A percentile compares a stretch with the other conserved stretches of the same genome.
Evolutionary conservation across 2,797 vertebrate genomes (phyloP).

Genomic region (Numenius phaeopus): DNA sequence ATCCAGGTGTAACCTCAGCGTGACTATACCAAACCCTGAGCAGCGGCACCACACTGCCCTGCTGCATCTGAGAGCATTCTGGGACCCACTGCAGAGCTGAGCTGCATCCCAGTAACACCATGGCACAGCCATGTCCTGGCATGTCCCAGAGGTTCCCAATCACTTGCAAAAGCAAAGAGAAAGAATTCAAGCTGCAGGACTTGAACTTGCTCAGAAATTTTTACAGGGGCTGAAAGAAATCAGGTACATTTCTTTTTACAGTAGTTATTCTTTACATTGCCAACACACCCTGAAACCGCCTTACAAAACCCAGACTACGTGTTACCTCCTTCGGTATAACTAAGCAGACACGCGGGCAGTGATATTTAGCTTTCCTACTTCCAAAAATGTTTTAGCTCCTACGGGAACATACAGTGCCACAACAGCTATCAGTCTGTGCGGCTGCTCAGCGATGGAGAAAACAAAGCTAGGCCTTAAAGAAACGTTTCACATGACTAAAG

Average conservation of each 20-base stretch:
- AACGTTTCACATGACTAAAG: not conserved
- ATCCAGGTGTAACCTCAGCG: not conserved
- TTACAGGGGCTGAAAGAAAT: not conserved
- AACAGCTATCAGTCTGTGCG: not conserved
- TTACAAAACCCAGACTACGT: not conserved
- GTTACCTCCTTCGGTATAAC: rapidly evolving
- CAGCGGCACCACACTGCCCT: not conserved
- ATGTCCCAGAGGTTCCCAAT: not conserved
- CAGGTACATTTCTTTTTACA: not conserved
- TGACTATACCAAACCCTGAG: not conserved
- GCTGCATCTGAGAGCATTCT: not conserved
- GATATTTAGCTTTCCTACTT: not conserved
- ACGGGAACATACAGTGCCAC: not conserved
- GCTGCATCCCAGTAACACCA: not conserved
- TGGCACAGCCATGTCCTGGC: not conserved
- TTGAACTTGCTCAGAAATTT: not conserved
- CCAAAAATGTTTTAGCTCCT: not conserved
- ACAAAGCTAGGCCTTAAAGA: not conserved
- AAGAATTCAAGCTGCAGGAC: not conserved
- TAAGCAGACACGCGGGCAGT: not conserved
- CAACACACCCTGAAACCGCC: not conserved
- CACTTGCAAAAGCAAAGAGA: not conserved
- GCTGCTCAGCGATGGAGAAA: not conserved
- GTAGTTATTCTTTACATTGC: not conserved
- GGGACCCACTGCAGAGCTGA: not conserved